These are phyloP conservation scores for Teleogryllus occipitalis DNA, from an alignment of 1,140 invertebrate species.

Conservation along the genomic window DNA sequence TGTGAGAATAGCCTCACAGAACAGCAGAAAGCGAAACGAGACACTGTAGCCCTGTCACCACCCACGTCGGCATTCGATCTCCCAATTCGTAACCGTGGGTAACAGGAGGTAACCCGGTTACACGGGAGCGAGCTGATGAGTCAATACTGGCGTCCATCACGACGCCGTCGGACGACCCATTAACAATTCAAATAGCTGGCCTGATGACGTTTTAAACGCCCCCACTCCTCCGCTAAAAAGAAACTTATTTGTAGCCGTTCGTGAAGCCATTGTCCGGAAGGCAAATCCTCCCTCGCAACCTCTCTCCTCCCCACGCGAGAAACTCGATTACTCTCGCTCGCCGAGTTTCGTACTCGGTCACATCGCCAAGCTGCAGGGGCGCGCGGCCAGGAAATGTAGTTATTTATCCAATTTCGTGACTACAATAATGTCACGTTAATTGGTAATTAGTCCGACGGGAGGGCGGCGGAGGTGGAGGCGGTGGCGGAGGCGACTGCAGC, in stretches of 20 bases:
- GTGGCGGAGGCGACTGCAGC: neutral
- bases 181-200: neutral
- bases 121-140: neutral
- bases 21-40: too few relatives aligned
- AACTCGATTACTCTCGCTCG: neutral
- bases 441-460: neutral
- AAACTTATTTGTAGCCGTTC: neutral
- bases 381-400: neutral
- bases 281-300: neutral
- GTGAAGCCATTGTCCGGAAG: neutral
- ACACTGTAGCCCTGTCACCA: too few relatives aligned
- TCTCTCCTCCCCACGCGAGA: neutral
- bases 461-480: too few relatives aligned
- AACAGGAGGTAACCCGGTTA: neutral
- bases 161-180: neutral
- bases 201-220: neutral
- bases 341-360: neutral
- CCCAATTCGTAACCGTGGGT: neutral
- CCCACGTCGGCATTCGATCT: too few relatives aligned
- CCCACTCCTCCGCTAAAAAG: neutral
- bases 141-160: neutral
- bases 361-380: neutral
- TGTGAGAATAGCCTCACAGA: too few relatives aligned
- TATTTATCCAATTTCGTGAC: constrained; percentile 1
- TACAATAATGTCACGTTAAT: constrained; percentile 1